A percentile compares a stretch with the other conserved stretches of the same genome.
Conservation (phyloP, 2,113 vertebrate species). For the Onychorhynchus coronatus region DNA sequence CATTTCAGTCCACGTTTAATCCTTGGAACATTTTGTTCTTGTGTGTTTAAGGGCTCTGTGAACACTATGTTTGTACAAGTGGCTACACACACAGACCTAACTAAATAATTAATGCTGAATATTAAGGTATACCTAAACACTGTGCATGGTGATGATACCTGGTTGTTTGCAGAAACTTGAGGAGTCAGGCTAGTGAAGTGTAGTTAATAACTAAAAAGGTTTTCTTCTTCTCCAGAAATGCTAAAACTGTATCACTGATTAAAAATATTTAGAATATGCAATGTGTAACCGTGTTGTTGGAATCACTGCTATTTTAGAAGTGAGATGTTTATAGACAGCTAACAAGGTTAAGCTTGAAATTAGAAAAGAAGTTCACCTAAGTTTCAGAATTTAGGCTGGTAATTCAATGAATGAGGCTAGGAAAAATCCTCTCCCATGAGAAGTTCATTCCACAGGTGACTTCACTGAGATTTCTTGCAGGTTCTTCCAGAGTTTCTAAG, state of each 20-base stretch:
- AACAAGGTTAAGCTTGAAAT: not conserved
- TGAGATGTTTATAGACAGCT: not conserved
- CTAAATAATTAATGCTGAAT: not conserved
- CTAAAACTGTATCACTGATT: not conserved
- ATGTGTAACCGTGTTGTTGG: not conserved
- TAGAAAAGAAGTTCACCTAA: not conserved
- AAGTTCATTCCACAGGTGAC: not conserved
- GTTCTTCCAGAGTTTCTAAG: not conserved
- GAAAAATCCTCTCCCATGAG: not conserved
- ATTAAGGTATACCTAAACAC: not conserved
- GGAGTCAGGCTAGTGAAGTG: not conserved
- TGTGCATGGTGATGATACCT: not conserved
- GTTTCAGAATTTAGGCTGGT: not conserved
- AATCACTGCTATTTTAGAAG: not conserved
- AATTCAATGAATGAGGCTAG: not conserved
- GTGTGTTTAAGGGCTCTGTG: not conserved
- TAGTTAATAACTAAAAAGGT: not conserved
- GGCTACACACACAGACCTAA: not conserved
- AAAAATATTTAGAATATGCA: not conserved
- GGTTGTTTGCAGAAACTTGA: not conserved
- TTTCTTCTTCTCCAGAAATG: not conserved
- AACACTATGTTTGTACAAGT: not conserved
- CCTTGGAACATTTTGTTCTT: not conserved
- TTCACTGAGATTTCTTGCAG: not conserved
- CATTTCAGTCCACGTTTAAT: not conserved